These are phyloP conservation scores for Saturnia japonica DNA, from an alignment of 2,888 invertebrate species.

Conservation along the genomic window DNA sequence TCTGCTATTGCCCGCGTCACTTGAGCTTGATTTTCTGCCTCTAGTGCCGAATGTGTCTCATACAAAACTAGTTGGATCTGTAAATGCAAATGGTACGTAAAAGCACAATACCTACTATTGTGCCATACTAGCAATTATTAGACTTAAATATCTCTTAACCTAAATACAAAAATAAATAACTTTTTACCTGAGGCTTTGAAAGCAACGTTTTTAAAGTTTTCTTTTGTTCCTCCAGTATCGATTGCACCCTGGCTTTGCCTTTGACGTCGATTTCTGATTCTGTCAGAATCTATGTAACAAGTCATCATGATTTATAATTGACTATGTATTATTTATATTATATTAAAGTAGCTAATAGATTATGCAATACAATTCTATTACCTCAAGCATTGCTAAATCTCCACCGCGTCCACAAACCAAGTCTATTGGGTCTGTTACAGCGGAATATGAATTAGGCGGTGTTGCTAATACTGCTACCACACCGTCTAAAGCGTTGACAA, in stretches of 20 bases:
- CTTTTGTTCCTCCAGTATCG: constrained; percentile 89
- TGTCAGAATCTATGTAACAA: constrained; percentile 75
- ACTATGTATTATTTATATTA: neutral
- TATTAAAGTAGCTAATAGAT: too few relatives aligned
- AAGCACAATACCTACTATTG: neutral
- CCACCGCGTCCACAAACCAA: constrained; percentile 91
- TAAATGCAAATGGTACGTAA: constrained; percentile 26
- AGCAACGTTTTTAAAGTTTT: constrained; percentile 87
- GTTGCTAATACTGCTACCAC: constrained; percentile 83
- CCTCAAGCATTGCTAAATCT: constrained; percentile 88
- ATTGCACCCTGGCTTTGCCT: constrained; percentile 83
- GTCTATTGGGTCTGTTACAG: constrained; percentile 90
- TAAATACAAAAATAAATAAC: neutral
- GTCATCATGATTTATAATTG: neutral
- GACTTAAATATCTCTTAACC: too few relatives aligned
- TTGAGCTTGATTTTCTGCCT: constrained; percentile 89
- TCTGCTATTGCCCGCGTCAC: constrained; percentile 85
- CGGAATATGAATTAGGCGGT: constrained; percentile 91
- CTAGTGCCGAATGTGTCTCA: constrained; percentile 90
- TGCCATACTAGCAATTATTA: neutral
- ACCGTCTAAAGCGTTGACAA: constrained; percentile 65
- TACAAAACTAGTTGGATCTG: constrained; percentile 90
- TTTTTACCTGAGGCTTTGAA: constrained; percentile 88
- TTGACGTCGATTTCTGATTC: constrained; percentile 85
- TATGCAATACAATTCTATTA: constrained; percentile 36